phyloP scores from a whole-genome alignment of 2,113 vertebrate species.

The Psophia crepitans region DNA sequence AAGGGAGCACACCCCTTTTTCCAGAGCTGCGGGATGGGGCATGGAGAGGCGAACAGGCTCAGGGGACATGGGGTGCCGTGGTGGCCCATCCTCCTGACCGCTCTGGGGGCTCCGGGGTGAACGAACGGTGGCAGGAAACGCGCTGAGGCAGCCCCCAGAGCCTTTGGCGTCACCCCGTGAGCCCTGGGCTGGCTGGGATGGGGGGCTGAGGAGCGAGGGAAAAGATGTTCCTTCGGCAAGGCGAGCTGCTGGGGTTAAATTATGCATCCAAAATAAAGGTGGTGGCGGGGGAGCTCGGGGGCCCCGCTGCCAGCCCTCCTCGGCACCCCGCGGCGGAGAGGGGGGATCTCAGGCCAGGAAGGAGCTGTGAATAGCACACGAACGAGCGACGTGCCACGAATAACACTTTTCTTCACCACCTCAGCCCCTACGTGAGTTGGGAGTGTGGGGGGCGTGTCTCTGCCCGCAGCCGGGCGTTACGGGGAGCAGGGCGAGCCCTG shows the following conservation, averaged over 20 bases:
- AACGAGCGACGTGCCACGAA: not conserved
- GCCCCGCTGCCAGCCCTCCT: not conserved
- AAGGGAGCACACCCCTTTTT: not conserved
- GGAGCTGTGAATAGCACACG: not conserved
- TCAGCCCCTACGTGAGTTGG: not conserved
- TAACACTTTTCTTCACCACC: not conserved
- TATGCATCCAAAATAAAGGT: not conserved
- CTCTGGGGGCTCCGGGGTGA: accelerated
- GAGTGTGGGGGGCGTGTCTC: too few species aligned
- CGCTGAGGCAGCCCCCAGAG: too few species aligned
- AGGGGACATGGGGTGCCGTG: accelerated
- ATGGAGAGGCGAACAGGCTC: not conserved
- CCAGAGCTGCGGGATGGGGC: not conserved
- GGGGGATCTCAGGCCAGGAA: not conserved
- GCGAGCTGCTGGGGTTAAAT: not conserved
- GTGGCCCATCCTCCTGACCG: too few species aligned
- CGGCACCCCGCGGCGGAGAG: accelerated
- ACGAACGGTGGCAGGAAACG: too few species aligned
- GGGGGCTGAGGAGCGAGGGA: not conserved
- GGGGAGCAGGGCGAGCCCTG: accelerated
- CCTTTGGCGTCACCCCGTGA: not conserved
- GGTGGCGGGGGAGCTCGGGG: not conserved
- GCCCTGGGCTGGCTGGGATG: not conserved
- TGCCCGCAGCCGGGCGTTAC: accelerated
- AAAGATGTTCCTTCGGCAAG: not conserved